Conservation (phyloP, 2,888 invertebrate species). For the Caradrina kadenii region DNA sequence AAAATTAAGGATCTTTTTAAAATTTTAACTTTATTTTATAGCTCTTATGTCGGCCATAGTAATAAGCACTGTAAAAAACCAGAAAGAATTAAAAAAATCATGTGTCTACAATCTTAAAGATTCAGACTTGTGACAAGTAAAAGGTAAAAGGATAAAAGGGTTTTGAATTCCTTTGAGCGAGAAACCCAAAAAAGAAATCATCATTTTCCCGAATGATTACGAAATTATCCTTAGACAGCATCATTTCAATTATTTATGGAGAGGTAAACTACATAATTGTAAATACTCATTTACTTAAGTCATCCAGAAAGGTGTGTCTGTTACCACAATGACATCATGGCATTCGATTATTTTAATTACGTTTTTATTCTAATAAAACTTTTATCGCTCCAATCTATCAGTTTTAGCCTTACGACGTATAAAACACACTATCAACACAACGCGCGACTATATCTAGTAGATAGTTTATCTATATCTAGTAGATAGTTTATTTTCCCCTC, state of each 20-base stretch:
- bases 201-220: background rate
- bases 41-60: no score
- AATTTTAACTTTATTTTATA: no score
- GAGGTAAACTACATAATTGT: slow-evolving; percentile 1
- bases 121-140: no score
- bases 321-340: background rate
- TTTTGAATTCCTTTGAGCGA: no score
- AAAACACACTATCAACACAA: slow-evolving; percentile 35
- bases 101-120: no score
- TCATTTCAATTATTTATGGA: background rate
- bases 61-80: no score
- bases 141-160: no score
- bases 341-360: background rate
- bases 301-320: background rate
- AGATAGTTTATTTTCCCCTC: slow-evolving; percentile 48
- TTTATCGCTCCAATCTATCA: background rate
- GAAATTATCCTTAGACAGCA: background rate
- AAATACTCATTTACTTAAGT: background rate
- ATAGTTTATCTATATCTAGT: slow-evolving; percentile 31
- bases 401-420: background rate
- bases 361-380: background rate
- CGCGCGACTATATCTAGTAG: slow-evolving; percentile 10
- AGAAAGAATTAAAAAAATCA: no score
- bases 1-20: no score
- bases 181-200: background rate